Percentiles rank a stretch among this genome's conserved stretches.
Evolutionary conservation across 2,113 vertebrate species (phyloP).

Genomic region (Azemiops feae): DNA sequence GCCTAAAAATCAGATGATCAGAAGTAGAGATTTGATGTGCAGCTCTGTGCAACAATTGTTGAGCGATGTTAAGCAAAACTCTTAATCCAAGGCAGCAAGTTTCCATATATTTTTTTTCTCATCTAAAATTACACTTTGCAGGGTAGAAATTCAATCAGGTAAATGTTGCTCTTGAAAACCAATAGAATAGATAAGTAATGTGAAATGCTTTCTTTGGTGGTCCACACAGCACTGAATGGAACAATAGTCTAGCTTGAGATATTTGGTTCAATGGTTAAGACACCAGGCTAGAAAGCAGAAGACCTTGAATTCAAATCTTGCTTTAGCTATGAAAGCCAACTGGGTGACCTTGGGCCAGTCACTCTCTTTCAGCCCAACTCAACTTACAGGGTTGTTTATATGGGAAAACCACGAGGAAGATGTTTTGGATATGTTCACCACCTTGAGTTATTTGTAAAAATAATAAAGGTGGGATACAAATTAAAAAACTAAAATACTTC

Average conservation of each 20-base stretch:
- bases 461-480: too few species aligned
- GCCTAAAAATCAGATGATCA: neutral
- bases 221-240: neutral
- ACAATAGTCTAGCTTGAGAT: neutral
- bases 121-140: neutral
- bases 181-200: neutral
- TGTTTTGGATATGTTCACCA: too few species aligned
- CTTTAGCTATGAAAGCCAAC: too few species aligned
- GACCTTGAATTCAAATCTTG: neutral
- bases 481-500: neutral
- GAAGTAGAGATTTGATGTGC: neutral
- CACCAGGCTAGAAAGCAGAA: neutral
- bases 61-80: neutral
- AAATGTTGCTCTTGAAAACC: neutral
- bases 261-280: neutral
- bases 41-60: neutral
- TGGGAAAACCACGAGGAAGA: too few species aligned
- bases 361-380: too few species aligned
- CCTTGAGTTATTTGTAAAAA: too few species aligned
- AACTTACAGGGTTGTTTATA: too few species aligned
- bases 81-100: neutral
- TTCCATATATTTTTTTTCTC: neutral
- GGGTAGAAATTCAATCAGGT: neutral
- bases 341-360: too few species aligned
- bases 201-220: neutral